Evolutionary conservation across 1,140 invertebrate genomes (phyloP), one percentile per base, ranked within the genome.

Genomic region (Cotesia vestalis): DNA sequence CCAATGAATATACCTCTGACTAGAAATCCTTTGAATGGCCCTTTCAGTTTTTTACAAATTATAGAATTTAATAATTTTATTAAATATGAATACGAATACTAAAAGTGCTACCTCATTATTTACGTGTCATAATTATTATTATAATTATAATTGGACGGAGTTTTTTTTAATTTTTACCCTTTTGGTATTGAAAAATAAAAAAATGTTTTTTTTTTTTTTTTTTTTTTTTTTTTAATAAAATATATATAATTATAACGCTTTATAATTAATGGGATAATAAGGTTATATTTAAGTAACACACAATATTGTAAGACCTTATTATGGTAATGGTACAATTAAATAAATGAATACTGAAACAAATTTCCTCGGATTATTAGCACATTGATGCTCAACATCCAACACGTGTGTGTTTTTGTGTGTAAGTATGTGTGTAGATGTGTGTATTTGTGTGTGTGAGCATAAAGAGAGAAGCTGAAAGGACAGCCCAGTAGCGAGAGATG

Each of bases 301-400:
- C 20, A 38, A 12, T n/a, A 20, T 14, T 20, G 12, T 60, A 36
- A 35, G 34, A 66, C 52, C 63, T 52, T 64, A 40, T 57, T 14
- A 51, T 66, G 55, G 60, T 46, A 36, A 51, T 46, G 36, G 51
- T 72, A 81, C 82, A 83, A 79, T 85, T 84, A 84, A 86, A 85
- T 86, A 85, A 86, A 86, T 86, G 83, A 84, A 81, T 84, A 76
- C 81, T 84, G 76, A 78, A 78, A 84, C 81, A 83, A 84, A 84
- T 84, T 84, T 81, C 81, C 81, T 81, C 81, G 83, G 79, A 82
- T 85, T 86, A 86, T 86, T 86, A 86, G 84, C 84, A 81, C 78
- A 81, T 79, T 81, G 76, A 81, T 76, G 75, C 3, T 57, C 27
- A 27, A 27, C 27, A 27, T 27, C 27, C 27, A 27, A 12, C 52